phyloP scores from a whole-genome alignment of 2,113 vertebrate species.

The Theristicus caerulescens region DNA sequence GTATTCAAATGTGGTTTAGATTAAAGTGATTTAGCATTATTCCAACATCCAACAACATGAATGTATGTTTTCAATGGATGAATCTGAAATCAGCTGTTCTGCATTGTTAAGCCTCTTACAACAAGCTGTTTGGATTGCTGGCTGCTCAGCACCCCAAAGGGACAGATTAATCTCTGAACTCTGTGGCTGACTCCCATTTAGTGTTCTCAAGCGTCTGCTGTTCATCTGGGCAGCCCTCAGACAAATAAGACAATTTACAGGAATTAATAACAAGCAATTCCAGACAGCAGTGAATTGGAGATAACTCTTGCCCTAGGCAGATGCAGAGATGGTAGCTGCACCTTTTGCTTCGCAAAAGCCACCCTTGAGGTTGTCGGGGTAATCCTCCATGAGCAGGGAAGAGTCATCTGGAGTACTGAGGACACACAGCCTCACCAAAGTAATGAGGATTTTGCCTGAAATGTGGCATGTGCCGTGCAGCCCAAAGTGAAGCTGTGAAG shows the following conservation, averaged over 20 bases:
- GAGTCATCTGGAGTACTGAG: background rate
- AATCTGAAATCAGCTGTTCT: slow-evolving; percentile 66
- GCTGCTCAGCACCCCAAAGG: slow-evolving; percentile 61
- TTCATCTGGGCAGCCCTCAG: slow-evolving; percentile 32
- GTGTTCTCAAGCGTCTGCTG: background rate
- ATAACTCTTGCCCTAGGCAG: background rate
- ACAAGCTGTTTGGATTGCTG: slow-evolving; percentile 56
- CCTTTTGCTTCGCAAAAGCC: background rate
- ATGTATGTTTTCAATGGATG: slow-evolving; percentile 63
- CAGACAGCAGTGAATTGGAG: background rate
- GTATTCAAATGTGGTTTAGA: slow-evolving; percentile 69
- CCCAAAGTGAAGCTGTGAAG: background rate
- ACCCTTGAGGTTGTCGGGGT: background rate
- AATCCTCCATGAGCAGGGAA: background rate
- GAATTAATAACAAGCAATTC: slow-evolving; percentile 16
- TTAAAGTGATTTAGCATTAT: slow-evolving; percentile 70
- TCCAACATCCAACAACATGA: slow-evolving; percentile 52
- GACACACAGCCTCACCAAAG: background rate
- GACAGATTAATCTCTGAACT: slow-evolving; percentile 67
- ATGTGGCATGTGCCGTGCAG: background rate
- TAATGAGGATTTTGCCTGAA: background rate
- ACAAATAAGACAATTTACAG: slow-evolving; percentile 21
- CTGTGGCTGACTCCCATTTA: slow-evolving; percentile 34
- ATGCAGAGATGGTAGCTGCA: background rate
- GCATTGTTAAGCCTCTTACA: slow-evolving; percentile 52